Base-by-base conservation (phyloP, 2,797 vertebrate genomes). In the Octomys mimax region DNA sequence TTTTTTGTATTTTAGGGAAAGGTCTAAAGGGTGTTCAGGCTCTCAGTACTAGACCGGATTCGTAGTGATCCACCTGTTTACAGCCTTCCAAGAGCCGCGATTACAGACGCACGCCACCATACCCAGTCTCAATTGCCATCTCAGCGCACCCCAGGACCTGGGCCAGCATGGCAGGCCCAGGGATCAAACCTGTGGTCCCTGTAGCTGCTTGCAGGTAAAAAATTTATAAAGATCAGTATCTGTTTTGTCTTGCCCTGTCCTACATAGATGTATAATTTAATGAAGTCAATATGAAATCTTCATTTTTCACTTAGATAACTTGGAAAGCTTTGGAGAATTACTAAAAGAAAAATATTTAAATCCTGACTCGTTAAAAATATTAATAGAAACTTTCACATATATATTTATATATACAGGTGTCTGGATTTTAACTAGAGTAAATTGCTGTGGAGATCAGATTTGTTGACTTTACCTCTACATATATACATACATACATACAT, bases 291-390 rank as follows among this genome's bases (percentile, higher is more conserved):
- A 71, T 71, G 83, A 87, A 26, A 28, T 90, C 64, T 91, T 96
- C 31, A 94, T 92, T 97, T 95, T 85, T 94, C 62, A 95, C 73
- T 91, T 91, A 36, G 59, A 95, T 95, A 96, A 87, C 73, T 91
- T 91, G 2, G 1, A 92, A 14, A 68, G 87, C 57, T 92, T 95
- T 91, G 46, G 96, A 88, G 39, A 95, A 73, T 26, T 88, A 31
- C 31, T 91, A 80, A 21, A 96, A 46, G 26, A 70, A 89, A 94
- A 91, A 73, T 7, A 92, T 64, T 86, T 94, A 71, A 33, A 18
- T 33, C 42, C 18, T 94, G 75, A 49, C 93, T 78, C 9, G 68
- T 59, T 84, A 75, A 96, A 39, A 91, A 88, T 89, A 95, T 95
- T 28, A 97, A 79, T 77, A 68, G 33, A 89, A 94, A 83, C 85